Evolutionary conservation across 2,888 invertebrate genomes (phyloP).

Genomic region (Furcula furcula): DNA sequence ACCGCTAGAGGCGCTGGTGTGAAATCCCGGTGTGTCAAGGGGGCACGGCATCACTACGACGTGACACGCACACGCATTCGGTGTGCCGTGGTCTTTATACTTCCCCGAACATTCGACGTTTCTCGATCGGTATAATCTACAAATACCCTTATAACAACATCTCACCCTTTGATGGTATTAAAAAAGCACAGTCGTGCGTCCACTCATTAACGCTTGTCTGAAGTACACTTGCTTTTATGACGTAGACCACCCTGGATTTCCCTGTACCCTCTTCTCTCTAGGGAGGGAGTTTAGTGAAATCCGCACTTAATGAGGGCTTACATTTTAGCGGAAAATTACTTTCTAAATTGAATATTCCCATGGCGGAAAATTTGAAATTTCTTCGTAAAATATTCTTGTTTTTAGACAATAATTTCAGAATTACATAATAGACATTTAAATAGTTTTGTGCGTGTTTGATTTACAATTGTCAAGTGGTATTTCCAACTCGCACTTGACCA

Average conservation of each 20-base stretch:
- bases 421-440: no score
- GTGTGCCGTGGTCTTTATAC: no score
- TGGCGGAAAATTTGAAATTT: background rate
- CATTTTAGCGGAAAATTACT: background rate
- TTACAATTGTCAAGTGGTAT: background rate
- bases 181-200: background rate
- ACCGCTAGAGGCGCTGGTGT: no score
- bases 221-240: background rate
- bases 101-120: no score
- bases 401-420: background rate
- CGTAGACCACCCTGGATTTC: background rate
- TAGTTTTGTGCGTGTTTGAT: no score
- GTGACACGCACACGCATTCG: no score
- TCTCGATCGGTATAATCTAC: background rate
- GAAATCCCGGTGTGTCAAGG: no score
- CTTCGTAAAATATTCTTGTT: background rate
- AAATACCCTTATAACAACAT: background rate
- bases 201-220: background rate
- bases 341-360: background rate
- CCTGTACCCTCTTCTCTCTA: background rate
- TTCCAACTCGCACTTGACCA: constrained; percentile 11
- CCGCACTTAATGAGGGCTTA: background rate
- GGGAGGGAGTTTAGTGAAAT: background rate
- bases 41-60: no score
- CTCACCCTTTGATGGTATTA: background rate